Evolutionary conservation across 2,888 invertebrate genomes (phyloP).

Genomic region (Rosalia funebris): DNA sequence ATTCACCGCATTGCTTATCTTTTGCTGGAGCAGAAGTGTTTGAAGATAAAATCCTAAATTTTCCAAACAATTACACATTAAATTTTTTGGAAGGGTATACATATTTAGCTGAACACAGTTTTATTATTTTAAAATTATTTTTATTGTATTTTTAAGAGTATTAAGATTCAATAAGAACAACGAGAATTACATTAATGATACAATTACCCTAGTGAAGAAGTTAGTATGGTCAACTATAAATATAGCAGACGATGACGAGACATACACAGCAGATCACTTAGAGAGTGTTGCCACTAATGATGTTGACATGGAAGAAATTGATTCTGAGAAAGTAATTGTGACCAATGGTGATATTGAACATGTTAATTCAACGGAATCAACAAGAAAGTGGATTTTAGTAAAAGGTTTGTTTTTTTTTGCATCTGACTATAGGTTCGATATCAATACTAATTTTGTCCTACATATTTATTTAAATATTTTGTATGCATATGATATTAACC

Average conservation of each 20-base stretch:
- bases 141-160: conserved; percentile 36
- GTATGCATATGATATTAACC: too few species aligned
- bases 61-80: conserved; percentile 42
- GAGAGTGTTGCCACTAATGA: background rate
- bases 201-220: conserved; percentile 11
- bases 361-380: conserved; percentile 8
- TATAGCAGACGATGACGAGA: conserved; percentile 24
- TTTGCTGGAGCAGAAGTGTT: conserved; percentile 37
- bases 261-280: conserved; percentile 37
- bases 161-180: conserved; percentile 34
- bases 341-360: background rate
- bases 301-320: background rate
- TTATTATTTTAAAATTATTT: background rate
- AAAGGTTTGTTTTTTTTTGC: conserved; percentile 41
- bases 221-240: conserved; percentile 26
- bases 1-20: conserved; percentile 35
- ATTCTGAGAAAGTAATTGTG: conserved; percentile 2
- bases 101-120: background rate
- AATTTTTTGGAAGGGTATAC: conserved; percentile 46
- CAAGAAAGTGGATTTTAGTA: conserved; percentile 39
- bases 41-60: conserved; percentile 40
- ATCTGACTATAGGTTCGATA: too few species aligned
- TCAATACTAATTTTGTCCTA: too few species aligned
- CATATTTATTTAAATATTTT: too few species aligned
- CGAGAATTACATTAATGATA: conserved; percentile 24